Conservation (phyloP, 2,797 vertebrate species). For the Knipowitschia caucasica region DNA sequence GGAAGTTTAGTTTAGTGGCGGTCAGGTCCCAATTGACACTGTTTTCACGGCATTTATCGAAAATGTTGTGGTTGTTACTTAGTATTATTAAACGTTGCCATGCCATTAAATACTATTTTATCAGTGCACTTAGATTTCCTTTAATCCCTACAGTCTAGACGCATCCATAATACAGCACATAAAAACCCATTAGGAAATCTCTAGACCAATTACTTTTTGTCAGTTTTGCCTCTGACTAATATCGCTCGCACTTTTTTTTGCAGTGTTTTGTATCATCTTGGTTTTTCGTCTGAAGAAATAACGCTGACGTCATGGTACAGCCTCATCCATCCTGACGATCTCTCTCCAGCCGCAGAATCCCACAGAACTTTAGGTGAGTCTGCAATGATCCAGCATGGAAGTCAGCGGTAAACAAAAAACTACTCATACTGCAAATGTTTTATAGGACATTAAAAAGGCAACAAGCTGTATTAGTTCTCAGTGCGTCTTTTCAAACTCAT, state of each 20-base stretch:
- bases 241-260: slow-evolving; percentile 5
- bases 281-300: slow-evolving; percentile 75
- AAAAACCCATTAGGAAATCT: too few species aligned
- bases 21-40: too few species aligned
- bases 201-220: too few species aligned
- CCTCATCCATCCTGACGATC: slow-evolving; percentile 82
- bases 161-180: too few species aligned
- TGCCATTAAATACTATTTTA: too few species aligned
- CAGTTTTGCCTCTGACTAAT: not conserved
- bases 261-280: slow-evolving; percentile 78
- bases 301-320: slow-evolving; percentile 81
- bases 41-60: too few species aligned
- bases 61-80: too few species aligned
- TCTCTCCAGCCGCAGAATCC: slow-evolving; percentile 53
- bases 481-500: slow-evolving; percentile 4
- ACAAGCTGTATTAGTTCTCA: slow-evolving; percentile 7
- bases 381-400: not conserved
- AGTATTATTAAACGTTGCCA: too few species aligned
- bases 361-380: slow-evolving; percentile 80
- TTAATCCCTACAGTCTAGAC: too few species aligned
- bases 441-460: not conserved
- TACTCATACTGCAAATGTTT: not conserved
- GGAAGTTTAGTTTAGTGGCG: too few species aligned
- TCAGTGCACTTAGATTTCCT: too few species aligned
- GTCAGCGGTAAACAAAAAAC: slow-evolving; percentile 9